These are phyloP conservation scores for Xerus inauris DNA, from an alignment of 2,113 vertebrate species.

Conservation along the genomic window DNA sequence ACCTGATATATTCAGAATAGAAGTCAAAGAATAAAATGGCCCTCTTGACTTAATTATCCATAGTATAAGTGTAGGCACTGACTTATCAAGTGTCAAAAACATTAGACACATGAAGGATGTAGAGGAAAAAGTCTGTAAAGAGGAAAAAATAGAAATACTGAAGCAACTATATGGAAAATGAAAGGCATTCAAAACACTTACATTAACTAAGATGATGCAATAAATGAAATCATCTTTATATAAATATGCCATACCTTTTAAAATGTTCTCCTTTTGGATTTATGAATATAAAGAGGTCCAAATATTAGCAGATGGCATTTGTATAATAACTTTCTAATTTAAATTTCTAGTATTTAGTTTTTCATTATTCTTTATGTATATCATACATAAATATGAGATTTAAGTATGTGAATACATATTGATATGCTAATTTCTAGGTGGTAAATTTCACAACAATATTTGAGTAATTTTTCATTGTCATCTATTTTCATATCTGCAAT, in stretches of 20 bases:
- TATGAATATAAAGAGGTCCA: neutral
- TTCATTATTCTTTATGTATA: neutral
- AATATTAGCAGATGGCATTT: conserved; percentile 20
- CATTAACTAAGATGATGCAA: neutral
- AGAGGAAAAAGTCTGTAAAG: neutral
- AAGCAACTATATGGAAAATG: neutral
- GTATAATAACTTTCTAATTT: conserved; percentile 44
- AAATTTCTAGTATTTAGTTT: conserved; percentile 18
- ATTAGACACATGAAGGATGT: neutral
- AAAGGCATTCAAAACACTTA: neutral
- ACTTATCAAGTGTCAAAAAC: conserved; percentile 4
- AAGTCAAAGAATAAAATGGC: neutral
- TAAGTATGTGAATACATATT: neutral
- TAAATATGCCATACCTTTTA: neutral
- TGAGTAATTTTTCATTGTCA: neutral
- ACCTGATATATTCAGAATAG: neutral
- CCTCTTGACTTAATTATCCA: neutral
- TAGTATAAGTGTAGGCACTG: neutral
- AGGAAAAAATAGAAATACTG: neutral
- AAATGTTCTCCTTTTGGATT: neutral
- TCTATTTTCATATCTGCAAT: conserved; percentile 47
- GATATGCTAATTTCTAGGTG: conserved; percentile 37
- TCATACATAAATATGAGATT: conserved; percentile 3
- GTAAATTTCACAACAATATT: neutral
- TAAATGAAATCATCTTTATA: neutral